Conservation (phyloP, 1,140 invertebrate species). For the Saccostrea cuccullata region DNA sequence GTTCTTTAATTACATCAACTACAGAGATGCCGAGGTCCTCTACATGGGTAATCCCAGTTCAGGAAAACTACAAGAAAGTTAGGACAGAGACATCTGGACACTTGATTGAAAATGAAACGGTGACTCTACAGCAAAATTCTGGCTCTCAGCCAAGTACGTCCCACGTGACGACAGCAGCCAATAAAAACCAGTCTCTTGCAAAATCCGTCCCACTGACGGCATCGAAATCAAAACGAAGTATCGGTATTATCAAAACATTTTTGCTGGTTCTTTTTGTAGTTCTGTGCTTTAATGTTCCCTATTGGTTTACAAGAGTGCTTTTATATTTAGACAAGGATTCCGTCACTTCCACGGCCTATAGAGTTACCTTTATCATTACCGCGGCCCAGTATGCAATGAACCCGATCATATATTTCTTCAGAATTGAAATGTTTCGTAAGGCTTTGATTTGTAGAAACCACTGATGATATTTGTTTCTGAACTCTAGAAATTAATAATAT, state of each 20-base stretch:
- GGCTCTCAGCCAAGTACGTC: background rate
- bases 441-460: background rate
- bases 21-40: background rate
- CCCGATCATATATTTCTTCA: slow-evolving; percentile 8
- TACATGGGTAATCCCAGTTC: background rate
- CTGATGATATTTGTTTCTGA: background rate
- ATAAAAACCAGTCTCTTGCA: background rate
- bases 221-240: background rate
- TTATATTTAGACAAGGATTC: background rate
- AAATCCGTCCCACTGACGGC: background rate
- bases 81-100: background rate
- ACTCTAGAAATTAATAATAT: too few relatives aligned
- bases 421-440: background rate
- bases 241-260: background rate
- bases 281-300: slow-evolving; percentile 1
- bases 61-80: background rate
- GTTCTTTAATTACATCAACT: background rate
- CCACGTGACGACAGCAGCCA: background rate
- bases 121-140: background rate
- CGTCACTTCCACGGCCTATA: background rate
- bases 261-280: slow-evolving; percentile 16
- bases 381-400: slow-evolving; percentile 6
- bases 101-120: background rate
- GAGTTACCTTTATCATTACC: background rate
- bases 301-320: background rate